Evolutionary conservation across 2,888 invertebrate genomes (phyloP).

Genomic region (Maniola hyperantus): DNA sequence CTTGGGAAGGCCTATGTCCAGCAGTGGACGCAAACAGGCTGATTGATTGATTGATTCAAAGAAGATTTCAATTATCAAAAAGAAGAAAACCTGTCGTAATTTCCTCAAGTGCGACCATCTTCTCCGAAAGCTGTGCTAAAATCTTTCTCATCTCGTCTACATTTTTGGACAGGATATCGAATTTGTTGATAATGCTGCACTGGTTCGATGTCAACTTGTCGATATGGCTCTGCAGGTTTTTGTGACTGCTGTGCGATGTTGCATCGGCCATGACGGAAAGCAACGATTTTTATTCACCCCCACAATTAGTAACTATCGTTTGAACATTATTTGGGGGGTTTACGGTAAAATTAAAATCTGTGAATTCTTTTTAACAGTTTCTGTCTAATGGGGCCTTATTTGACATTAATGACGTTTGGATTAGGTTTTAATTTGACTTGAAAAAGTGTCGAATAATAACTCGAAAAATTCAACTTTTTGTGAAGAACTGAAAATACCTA

Average conservation of each 20-base stretch:
- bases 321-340: conserved; percentile 35
- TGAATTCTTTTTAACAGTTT: conserved; percentile 5
- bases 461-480: no score
- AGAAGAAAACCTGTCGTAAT: conserved; percentile 34
- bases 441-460: no score
- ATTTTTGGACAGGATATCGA: conserved; percentile 57
- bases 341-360: conserved; percentile 1
- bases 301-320: conserved; percentile 22
- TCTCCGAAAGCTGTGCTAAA: conserved; percentile 56
- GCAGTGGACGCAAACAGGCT: no score
- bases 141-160: conserved; percentile 60
- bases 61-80: not conserved
- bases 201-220: conserved; percentile 60
- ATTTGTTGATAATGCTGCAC: conserved; percentile 55
- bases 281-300: not conserved
- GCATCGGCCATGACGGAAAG: conserved; percentile 45
- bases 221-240: conserved; percentile 55
- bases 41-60: no score
- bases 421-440: not conserved
- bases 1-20: no score
- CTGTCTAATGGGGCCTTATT: conserved; percentile 1
- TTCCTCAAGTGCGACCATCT: conserved; percentile 58
- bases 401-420: conserved; percentile 2
- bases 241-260: conserved; percentile 43
- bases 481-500: no score